Base-by-base conservation (phyloP, 2,888 invertebrate species). In the Oscheius onirici region DNA sequence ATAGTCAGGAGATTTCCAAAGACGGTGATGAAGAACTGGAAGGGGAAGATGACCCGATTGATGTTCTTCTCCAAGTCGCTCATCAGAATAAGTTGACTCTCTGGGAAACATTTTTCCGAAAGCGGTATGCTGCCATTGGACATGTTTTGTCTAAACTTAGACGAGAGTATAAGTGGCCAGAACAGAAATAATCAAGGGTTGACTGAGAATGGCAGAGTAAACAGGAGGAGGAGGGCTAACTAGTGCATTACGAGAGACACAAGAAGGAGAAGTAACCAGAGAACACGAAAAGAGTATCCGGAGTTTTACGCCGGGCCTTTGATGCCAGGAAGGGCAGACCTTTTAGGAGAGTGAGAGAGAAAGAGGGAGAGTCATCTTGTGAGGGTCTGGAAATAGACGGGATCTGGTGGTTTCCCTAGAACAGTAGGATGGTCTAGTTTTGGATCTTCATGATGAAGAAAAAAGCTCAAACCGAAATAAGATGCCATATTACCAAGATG, bases 1-100 rank as follows among this genome's bases (percentile, higher is more conserved):
- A 86, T 79, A 13, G 83, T 86, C 8, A 86, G 71, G 8, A 77
- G 74, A 71, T 86, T 86, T 43, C 86, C 86, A 49, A 85, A 74
- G 8, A 86, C 74, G 20, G 84, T 84, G 41, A 86, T 75, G 51
- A 80, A 67, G 71, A 83, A 84, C 58, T 86, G 81, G 43, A 83
- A 76, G 2, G 86, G 86, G 74, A 84, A 86, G 49, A 84, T 69
- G 66, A 72, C 76, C 82, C 75, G 75, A 73, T 77, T 79, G 68
- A 79, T 79, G 28, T 66, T 54, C 63, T 77, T 79, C 71, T 79
- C 79, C 69, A 79, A 71, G 51, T 77, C 72, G 49, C 70, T 61
- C 79, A 79, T 79, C 63, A 79, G 54, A 28, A 75, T 43, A 41
- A 70, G 44, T 22, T 70, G 70, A 22, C 28, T 40, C 8, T 61